A percentile compares a stretch with the other conserved stretches of the same genome.
These are phyloP conservation scores for Corydoras maculifer DNA, from an alignment of 2,113 vertebrate species.

Conservation along the genomic window DNA sequence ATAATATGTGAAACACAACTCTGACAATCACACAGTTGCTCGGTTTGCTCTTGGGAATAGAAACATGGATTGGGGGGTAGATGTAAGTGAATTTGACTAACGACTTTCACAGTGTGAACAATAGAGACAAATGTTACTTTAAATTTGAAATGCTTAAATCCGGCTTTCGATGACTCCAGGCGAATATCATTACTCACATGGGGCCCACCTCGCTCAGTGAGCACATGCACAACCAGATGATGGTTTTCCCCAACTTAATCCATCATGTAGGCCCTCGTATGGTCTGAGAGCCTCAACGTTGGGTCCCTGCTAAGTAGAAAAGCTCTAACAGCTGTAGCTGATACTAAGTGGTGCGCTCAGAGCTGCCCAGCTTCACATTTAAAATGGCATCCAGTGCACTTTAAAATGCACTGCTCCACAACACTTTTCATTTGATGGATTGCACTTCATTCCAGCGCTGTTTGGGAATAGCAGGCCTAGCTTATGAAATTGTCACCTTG, in stretches of 20 bases:
- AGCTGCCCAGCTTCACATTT: slow-evolving; percentile 32
- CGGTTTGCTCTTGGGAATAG: slow-evolving; percentile 38
- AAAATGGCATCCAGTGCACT: slow-evolving; percentile 32
- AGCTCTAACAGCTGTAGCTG: slow-evolving; percentile 47
- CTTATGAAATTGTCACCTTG: slow-evolving; percentile 37
- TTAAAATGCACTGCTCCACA: slow-evolving; percentile 30
- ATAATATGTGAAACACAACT: slow-evolving; percentile 40
- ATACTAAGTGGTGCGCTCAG: slow-evolving; percentile 28
- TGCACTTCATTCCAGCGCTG: slow-evolving; percentile 31
- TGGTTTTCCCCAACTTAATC: slow-evolving; percentile 43
- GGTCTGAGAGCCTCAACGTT: slow-evolving; percentile 41
- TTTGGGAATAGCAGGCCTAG: slow-evolving; percentile 37
- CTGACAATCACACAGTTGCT: slow-evolving; percentile 37
- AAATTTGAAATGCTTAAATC: slow-evolving; percentile 53
- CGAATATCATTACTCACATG: slow-evolving; percentile 51
- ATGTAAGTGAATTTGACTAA: slow-evolving; percentile 50
- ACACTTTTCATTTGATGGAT: slow-evolving; percentile 35
- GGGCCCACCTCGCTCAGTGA: slow-evolving; percentile 40
- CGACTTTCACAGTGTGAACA: slow-evolving; percentile 48
- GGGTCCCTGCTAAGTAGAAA: slow-evolving; percentile 47
- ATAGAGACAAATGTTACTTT: slow-evolving; percentile 54
- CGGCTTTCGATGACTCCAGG: slow-evolving; percentile 47
- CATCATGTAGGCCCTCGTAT: slow-evolving; percentile 43
- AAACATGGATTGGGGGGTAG: slow-evolving; percentile 32
- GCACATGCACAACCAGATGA: slow-evolving; percentile 44